Percentiles rank a stretch among this genome's conserved stretches.
These are phyloP conservation scores for Anadara kagoshimensis DNA, from an alignment of 1,140 invertebrate species.

Conservation along the genomic window DNA sequence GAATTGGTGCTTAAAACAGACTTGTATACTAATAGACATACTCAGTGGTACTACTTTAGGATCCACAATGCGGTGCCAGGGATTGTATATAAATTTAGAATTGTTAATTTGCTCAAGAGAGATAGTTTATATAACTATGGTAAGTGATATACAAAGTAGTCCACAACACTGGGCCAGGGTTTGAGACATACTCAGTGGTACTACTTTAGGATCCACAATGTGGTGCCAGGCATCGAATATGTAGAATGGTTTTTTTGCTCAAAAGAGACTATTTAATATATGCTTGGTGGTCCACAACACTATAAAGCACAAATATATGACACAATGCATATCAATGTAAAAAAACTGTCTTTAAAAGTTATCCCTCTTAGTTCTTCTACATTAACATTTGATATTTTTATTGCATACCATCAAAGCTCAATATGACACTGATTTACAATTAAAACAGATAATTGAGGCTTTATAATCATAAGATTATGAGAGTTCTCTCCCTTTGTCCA, in stretches of 20 bases:
- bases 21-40: conserved; percentile 72
- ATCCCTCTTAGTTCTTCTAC: too few relatives aligned
- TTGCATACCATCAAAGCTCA: too few relatives aligned
- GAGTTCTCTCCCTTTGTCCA: too few relatives aligned
- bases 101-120: conserved; percentile 71
- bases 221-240: conserved; percentile 67
- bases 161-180: too few relatives aligned
- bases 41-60: conserved; percentile 74
- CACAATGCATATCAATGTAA: too few relatives aligned
- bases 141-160: conserved; percentile 48
- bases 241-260: conserved; percentile 70
- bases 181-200: conserved; percentile 74
- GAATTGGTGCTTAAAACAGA: conserved; percentile 72
- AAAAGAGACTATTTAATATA: conserved; percentile 69
- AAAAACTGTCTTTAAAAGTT: too few relatives aligned
- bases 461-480: too few relatives aligned
- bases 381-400: too few relatives aligned
- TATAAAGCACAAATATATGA: too few relatives aligned
- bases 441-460: too few relatives aligned
- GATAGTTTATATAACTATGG: conserved; percentile 72
- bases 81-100: conserved; percentile 70
- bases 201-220: conserved; percentile 72
- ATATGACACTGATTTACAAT: too few relatives aligned
- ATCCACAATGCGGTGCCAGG: conserved; percentile 67
- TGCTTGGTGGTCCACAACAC: too few relatives aligned